Base-by-base conservation (phyloP, 2,888 invertebrate species). In the Spialia ferax region DNA sequence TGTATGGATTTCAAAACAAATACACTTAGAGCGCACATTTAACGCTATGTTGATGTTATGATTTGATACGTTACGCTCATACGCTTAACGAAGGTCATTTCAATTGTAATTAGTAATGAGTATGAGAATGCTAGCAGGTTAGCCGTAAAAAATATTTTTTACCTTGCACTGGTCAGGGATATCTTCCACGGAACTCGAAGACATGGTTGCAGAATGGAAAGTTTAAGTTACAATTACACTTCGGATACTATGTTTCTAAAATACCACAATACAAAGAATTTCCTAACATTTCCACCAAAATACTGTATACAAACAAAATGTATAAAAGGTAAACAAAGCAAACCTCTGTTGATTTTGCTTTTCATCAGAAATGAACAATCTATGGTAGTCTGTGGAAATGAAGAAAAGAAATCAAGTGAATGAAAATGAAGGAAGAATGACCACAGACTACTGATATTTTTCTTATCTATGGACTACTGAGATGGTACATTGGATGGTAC, bases 141-240 rank as follows among this genome's bases (percentile, higher is more conserved):
- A 77, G 75, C n/a, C 23, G 73, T 73, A 74, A 75, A 75, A 18
- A 54, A 38, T 29, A n/a, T 23, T 50, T 48, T 84, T 82, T 75
- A 91, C 91, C 82, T 84, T 89, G 75, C 86, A 88, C 72, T 90
- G 91, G 32, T 93, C 92, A 11, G 88, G 89, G 71, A 91, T 84
- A 76, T 93, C 92, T 77, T 93, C 92, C 15, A 86, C 86, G 13
- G 91, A 92, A 78, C 91, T 91, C 64, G 87, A 86, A 69, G 92
- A 92, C 92, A 92, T 92, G 1, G 69, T 79, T 83, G 61, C 20
- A 23, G 22, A 57, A 32, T 23, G 26, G 42, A 60, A 20, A 29
- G 18, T 52, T 22, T n/a, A 5, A 15, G 32, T 11, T 55, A 2
- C 29, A 29, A 48, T 29, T 29, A 42, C 60, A 32, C 32, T 22